Evolutionary conservation across 2,797 vertebrate genomes (phyloP).

Genomic region (Acanthurus tractus): DNA sequence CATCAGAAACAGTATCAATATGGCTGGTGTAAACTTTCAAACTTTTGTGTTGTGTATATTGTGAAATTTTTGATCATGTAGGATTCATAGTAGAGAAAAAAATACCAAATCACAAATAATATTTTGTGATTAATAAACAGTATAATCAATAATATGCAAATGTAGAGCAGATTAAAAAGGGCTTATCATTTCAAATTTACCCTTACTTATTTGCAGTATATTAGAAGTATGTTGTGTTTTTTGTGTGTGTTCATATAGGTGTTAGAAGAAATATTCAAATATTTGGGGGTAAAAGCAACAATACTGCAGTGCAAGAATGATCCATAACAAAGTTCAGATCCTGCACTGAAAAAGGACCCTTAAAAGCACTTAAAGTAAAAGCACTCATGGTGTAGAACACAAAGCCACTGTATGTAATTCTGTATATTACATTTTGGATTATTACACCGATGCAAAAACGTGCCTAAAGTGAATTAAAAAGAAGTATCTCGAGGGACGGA

Average conservation of each 20-base stretch:
- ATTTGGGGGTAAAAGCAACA: not conserved
- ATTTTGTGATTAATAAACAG: not conserved
- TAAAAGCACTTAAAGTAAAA: not conserved
- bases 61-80: not conserved
- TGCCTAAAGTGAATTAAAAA: too few species aligned
- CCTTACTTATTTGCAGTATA: not conserved
- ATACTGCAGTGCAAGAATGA: not conserved
- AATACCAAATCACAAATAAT: not conserved
- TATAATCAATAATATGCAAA: not conserved
- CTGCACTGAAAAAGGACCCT: too few species aligned
- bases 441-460: not conserved
- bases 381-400: not conserved
- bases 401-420: not conserved
- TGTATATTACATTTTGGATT: not conserved
- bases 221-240: not conserved
- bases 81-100: not conserved
- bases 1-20: not conserved
- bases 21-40: not conserved
- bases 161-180: not conserved
- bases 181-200: not conserved
- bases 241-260: not conserved
- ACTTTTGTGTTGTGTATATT: not conserved
- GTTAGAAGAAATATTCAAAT: too few species aligned
- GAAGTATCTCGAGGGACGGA: not conserved
- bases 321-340: too few species aligned